phyloP scores from a whole-genome alignment of 2,888 invertebrate genomes.

The Ganaspis brasiliensis region DNA sequence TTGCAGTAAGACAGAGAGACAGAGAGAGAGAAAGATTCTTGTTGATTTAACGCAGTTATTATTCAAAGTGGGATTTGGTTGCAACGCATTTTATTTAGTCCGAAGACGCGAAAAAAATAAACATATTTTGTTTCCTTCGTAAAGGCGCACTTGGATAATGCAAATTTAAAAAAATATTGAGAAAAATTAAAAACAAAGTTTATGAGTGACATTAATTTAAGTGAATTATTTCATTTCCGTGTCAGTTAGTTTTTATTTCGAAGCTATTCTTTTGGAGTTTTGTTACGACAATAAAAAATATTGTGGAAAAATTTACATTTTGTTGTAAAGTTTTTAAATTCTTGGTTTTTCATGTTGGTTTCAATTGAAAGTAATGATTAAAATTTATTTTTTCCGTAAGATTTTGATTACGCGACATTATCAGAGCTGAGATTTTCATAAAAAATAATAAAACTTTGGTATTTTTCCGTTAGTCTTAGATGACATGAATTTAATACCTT shows the following conservation, averaged over 20 bases:
- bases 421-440: neutral
- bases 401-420: neutral
- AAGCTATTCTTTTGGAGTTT: no score
- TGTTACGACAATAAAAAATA: no score
- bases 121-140: neutral
- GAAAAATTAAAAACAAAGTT: neutral
- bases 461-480: neutral
- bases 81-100: constrained; percentile 29
- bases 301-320: neutral
- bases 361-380: neutral
- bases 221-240: no score
- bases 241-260: no score
- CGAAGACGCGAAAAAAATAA: neutral
- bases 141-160: neutral
- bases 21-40: constrained; percentile 22
- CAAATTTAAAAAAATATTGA: neutral
- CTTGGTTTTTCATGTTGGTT: no score
- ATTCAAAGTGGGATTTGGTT: constrained; percentile 25
- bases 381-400: neutral
- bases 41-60: constrained; percentile 32
- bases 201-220: neutral
- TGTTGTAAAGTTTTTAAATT: neutral
- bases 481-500: neutral
- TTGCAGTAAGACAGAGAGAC: neutral
- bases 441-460: constrained; percentile 9